Percentiles rank a stretch among this genome's conserved stretches.
Conservation (phyloP, 1,140 invertebrate genomes). For the Elymnias hypermnestra region DNA sequence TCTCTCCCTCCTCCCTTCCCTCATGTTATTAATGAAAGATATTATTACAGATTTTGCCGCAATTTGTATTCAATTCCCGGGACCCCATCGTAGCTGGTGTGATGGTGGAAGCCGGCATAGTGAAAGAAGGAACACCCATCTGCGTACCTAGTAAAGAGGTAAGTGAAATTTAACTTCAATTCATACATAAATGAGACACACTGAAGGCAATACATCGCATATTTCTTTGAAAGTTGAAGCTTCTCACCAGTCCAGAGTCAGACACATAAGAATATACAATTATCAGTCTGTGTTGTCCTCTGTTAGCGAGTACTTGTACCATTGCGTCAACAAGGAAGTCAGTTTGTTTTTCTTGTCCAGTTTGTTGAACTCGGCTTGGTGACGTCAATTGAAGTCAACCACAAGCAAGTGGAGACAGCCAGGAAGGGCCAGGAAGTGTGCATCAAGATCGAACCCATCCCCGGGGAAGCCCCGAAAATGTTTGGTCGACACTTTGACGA, state of each 20-base stretch:
- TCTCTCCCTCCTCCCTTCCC: too few species aligned
- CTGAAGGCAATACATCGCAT: too few species aligned
- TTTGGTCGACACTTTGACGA: slow-evolving; percentile 98
- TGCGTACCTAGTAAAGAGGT: slow-evolving; percentile 97
- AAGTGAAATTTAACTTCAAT: too few species aligned
- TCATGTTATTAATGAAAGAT: neutral
- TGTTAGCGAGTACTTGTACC: too few species aligned
- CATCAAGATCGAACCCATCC: slow-evolving; percentile 97
- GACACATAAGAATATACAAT: too few species aligned
- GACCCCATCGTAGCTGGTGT: slow-evolving; percentile 99
- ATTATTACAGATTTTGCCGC: slow-evolving; percentile 78
- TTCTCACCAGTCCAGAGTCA: too few species aligned
- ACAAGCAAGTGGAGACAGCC: slow-evolving; percentile 93
- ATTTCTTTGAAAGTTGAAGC: too few species aligned
- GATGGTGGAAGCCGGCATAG: slow-evolving; percentile 94
- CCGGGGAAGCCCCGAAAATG: slow-evolving; percentile 98
- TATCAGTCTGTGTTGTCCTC: too few species aligned
- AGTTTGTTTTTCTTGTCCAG: slow-evolving; percentile 71
- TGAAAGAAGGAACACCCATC: slow-evolving; percentile 97
- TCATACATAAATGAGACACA: too few species aligned
- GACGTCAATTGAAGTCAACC: slow-evolving; percentile 94
- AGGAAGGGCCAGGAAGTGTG: slow-evolving; percentile 98
- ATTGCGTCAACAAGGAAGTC: too few species aligned
- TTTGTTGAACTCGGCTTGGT: slow-evolving; percentile 96
- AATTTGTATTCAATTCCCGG: slow-evolving; percentile 97